phyloP scores from a whole-genome alignment of 1,140 invertebrate species.

The Caenorhabditis elegans region WBcel235 BX284604.4:5625001-5625500 shows the following conservation, averaged over 20 bases:
- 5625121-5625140: too few species aligned
- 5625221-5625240: too few species aligned
- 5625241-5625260: too few species aligned
- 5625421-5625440: background rate
- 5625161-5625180: too few species aligned
- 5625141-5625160: too few species aligned
- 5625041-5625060: constrained; percentile 34
- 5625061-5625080: background rate
- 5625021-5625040: constrained; percentile 19
- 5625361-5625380: background rate
- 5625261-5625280: too few species aligned
- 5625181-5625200: too few species aligned
- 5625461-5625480: background rate
- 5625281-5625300: too few species aligned
- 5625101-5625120: too few species aligned
- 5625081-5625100: too few species aligned
- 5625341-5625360: background rate
- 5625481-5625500: background rate
- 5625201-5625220: too few species aligned
- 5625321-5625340: background rate
- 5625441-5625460: background rate
- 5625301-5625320: too few species aligned
- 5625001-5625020: background rate
- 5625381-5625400: background rate
- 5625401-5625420: background rate